phyloP scores from a whole-genome alignment of 1,140 invertebrate species.

The Polypedilum vanderplanki region DNA sequence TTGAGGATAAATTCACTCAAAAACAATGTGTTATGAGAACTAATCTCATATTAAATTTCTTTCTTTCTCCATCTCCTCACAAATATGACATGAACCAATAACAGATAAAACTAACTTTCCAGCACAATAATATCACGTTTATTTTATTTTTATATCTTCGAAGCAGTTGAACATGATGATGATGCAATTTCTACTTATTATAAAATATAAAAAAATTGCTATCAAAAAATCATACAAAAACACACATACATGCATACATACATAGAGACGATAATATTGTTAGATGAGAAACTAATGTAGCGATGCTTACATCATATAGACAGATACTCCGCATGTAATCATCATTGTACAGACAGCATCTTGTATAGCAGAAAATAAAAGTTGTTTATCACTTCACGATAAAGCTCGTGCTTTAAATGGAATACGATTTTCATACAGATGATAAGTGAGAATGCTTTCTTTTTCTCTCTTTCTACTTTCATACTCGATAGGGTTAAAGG shows the following conservation, averaged over 20 bases:
- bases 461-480: no score
- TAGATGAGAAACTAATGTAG: not conserved
- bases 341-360: not conserved
- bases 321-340: not conserved
- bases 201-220: no score
- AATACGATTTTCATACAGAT: not conserved
- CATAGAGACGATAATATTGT: not conserved
- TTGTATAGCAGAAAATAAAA: not conserved
- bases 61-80: no score
- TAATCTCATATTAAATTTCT: not conserved
- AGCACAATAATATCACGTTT: no score
- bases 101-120: no score
- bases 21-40: not conserved
- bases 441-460: not conserved
- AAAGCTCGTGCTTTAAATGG: not conserved
- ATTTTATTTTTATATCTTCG: no score
- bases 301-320: not conserved
- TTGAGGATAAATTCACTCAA: not conserved
- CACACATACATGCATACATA: not conserved
- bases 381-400: constrained; percentile 3
- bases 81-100: not conserved
- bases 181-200: no score
- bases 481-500: not conserved
- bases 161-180: no score
- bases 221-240: not conserved